Percentiles rank a stretch among this genome's conserved stretches.
phyloP scores from a whole-genome alignment of 2,888 invertebrate species.

The Polymixis flavicincta region DNA sequence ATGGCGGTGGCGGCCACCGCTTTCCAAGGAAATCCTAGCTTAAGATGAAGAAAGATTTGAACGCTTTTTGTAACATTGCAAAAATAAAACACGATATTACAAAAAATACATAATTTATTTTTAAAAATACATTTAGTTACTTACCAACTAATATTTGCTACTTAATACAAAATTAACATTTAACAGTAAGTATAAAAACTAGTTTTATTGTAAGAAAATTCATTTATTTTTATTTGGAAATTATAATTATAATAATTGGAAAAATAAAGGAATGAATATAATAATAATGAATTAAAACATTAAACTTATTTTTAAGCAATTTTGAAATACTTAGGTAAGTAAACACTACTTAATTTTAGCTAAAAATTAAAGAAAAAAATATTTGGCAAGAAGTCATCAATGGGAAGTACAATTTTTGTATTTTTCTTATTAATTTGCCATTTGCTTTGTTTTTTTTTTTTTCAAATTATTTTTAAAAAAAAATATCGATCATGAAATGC shows the following conservation, averaged over 20 bases:
- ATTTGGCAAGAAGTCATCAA: conserved; percentile 32
- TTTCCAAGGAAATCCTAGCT: too few relatives aligned
- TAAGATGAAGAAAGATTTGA: neutral
- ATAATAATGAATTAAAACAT: conserved; percentile 29
- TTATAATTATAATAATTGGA: conserved; percentile 6
- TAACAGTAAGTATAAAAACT: conserved; percentile 38
- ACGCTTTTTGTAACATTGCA: neutral
- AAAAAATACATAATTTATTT: conserved; percentile 75
- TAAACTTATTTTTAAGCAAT: neutral
- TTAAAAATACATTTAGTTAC: conserved; percentile 67
- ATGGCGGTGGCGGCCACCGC: neutral
- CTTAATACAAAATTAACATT: conserved; percentile 58
- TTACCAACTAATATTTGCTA: conserved; percentile 64
- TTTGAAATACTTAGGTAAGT: conserved; percentile 5
- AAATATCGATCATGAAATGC: neutral
- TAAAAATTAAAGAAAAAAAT: neutral
- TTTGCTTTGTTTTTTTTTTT: too few relatives aligned
- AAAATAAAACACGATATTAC: conserved; percentile 46
- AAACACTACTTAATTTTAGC: conserved; percentile 3
- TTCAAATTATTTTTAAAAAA: neutral
- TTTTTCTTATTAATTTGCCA: too few relatives aligned
- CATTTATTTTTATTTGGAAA: conserved; percentile 20
- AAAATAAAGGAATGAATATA: conserved; percentile 36
- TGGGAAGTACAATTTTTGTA: neutral
- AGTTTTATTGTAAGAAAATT: conserved; percentile 28